Base-by-base conservation (phyloP, 2,797 vertebrate species). In the Kryptolebias ocellatus region DNA sequence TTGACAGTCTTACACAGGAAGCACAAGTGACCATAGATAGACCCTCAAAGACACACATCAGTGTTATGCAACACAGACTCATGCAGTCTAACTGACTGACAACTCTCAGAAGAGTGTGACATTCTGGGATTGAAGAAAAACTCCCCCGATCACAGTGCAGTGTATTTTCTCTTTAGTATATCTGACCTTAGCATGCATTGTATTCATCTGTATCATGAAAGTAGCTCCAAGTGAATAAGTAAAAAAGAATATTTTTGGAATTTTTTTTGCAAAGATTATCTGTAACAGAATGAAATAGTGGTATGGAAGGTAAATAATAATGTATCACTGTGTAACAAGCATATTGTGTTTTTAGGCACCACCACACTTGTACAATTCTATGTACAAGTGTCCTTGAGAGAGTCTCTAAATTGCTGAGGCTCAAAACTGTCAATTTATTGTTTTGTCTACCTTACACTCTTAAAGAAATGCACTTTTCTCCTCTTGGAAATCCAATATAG, bases 111-210 rank as follows among this genome's bases (percentile, higher is more conserved):
- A 57, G 68, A 80, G 58, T 37, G 51, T 4, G 60, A 76, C 74
- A 81, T 70, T 76, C 67, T 63, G 66, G 70, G 66, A 73, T 76
- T 76, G 64, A 86, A 70, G 77, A 70, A 67, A 81, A 81, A 79
- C 55, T 82, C 65, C 76, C 64, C 56, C 55, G 45, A 72, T 70
- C 74, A 65, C 73, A 78, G 80, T 88, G 89, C 83, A 87, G 20
- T 53, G 64, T 55, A 66, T 85, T 81, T 90, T 87, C 87, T 88
- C 87, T 86, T 70, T 65, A 75, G 77, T 83, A 16, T 62, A 76
- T 85, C 72, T 87, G 85, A 90, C 85, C 85, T 80, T 28, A 68
- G 60, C 9, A 14, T 67, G 53, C 45, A 62, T 53, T 58, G 57
- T 61, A 55, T 61, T 79, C 72, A 60, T 72, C 70, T 67, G 70